phyloP scores from a whole-genome alignment of 2,888 invertebrate species.

The Pelosia muscerda region DNA sequence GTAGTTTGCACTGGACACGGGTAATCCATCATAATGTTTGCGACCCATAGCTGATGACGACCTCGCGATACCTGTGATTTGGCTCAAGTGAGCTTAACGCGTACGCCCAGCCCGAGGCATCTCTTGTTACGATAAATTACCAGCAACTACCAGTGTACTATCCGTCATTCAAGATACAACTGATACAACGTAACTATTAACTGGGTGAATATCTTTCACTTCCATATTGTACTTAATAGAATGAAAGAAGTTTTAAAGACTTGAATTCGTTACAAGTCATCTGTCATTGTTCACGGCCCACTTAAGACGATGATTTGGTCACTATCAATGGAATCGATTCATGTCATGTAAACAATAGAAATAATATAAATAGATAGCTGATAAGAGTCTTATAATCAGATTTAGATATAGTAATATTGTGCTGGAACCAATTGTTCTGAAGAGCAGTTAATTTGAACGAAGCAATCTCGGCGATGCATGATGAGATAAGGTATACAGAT shows the following conservation, averaged over 20 bases:
- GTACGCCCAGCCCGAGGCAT: slow-evolving; percentile 35
- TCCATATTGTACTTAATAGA: slow-evolving; percentile 33
- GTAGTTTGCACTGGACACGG: slow-evolving; percentile 61
- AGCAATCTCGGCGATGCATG: slow-evolving; percentile 57
- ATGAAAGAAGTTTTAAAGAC: slow-evolving; percentile 38
- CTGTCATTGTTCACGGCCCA: slow-evolving; percentile 61
- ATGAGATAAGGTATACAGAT: slow-evolving; percentile 66
- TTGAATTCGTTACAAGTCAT: slow-evolving; percentile 55
- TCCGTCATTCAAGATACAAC: slow-evolving; percentile 20
- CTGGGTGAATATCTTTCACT: slow-evolving; percentile 29
- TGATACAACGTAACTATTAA: slow-evolving; percentile 18
- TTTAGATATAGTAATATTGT: slow-evolving; percentile 58
- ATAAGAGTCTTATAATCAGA: slow-evolving; percentile 56
- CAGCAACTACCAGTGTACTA: slow-evolving; percentile 18
- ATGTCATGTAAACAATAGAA: slow-evolving; percentile 67
- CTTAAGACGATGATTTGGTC: slow-evolving; percentile 61
- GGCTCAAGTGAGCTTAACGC: slow-evolving; percentile 21
- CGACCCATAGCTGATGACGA: slow-evolving; percentile 53
- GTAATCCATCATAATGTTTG: slow-evolving; percentile 69
- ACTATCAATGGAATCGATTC: slow-evolving; percentile 60
- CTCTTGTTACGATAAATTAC: slow-evolving; percentile 41
- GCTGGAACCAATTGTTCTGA: slow-evolving; percentile 60
- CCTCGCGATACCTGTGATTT: slow-evolving; percentile 58
- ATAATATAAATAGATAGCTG: slow-evolving; percentile 56
- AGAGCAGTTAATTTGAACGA: slow-evolving; percentile 68